Evolutionary conservation across 2,888 invertebrate species (phyloP), one percentile per base, ranked within the genome.

Genomic region (Macropis europaea): DNA sequence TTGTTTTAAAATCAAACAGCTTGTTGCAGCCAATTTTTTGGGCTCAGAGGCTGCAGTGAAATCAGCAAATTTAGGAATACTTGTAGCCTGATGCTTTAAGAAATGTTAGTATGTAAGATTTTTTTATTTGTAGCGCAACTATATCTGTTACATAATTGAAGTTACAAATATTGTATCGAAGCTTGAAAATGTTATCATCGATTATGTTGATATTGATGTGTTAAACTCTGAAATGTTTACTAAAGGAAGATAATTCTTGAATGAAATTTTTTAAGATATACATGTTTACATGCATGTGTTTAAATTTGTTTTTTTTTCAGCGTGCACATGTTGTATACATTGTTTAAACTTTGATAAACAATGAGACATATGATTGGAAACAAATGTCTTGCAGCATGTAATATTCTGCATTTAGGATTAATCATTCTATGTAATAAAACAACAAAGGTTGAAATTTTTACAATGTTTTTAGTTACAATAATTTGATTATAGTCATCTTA

Each of bases 141-240:
- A 11, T n/a, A 5, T 22, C 34, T 61, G 73, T 73, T 69, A 59
- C 19, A 73, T 73, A 67, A 73, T 72, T 63, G 28, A 32, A 50
- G 52, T 50, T 61, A 54, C 11, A 40, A 47, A 54, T 52, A 38
- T 57, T 2, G 1, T 26, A 26, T 59, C 22, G 11, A 30, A 43
- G 11, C 34, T 47, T 0, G 38, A 36, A 36, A 28, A 11, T 15
- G 1, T 68, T 43, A 19, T 17, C 26, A 0, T 2, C 7, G n/a
- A 22, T 6, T 42, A 34, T 36, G 34, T 56, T 15, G 6, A 2
- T 30, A 13, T 2, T 2, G 4, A 22, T 36, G 36, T 13, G 5
- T 36, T 9, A n/a, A 34, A 34, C 15, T 26, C 13, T 5, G n/a
- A 22, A 7, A 28, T 7, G 7, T 7, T 1, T 2, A 52, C 30